Evolutionary conservation across 2,888 invertebrate species (phyloP).

Genomic region (Ellobium chinense): DNA sequence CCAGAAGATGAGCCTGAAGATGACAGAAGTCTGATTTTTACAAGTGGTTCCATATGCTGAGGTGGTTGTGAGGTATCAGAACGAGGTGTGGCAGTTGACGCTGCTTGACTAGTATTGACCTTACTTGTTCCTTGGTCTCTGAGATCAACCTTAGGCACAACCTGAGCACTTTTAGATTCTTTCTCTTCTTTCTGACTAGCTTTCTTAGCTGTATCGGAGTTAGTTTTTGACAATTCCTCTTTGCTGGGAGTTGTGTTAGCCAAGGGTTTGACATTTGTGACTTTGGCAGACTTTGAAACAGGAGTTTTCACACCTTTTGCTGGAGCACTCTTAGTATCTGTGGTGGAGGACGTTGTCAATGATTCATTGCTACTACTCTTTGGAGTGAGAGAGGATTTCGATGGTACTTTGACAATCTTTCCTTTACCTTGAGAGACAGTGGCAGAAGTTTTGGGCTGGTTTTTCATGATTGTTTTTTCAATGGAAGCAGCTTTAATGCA

Average conservation of each 20-base stretch:
- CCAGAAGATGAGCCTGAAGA: background rate
- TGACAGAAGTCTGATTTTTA: conserved; percentile 44
- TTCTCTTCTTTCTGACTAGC: too few species aligned
- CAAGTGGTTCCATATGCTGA: conserved; percentile 45
- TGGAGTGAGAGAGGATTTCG: background rate
- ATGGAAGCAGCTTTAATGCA: background rate
- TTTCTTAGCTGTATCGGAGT: too few species aligned
- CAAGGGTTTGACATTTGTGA: too few species aligned
- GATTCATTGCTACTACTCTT: background rate
- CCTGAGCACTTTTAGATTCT: background rate
- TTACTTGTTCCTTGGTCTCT: background rate
- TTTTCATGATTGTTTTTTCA: conserved; percentile 10
- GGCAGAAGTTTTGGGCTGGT: background rate
- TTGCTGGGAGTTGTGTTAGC: too few species aligned
- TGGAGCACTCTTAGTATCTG: background rate
- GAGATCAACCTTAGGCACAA: background rate
- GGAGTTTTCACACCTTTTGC: background rate
- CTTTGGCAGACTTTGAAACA: background rate
- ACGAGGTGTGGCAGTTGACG: background rate
- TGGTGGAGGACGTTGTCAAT: background rate
- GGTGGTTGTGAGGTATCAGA: background rate
- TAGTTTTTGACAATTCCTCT: too few species aligned
- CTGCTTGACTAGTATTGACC: background rate
- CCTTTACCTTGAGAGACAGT: background rate
- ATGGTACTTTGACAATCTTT: background rate